These are phyloP conservation scores for Tachina fera DNA, from an alignment of 2,888 invertebrate species.

Conservation along the genomic window DNA sequence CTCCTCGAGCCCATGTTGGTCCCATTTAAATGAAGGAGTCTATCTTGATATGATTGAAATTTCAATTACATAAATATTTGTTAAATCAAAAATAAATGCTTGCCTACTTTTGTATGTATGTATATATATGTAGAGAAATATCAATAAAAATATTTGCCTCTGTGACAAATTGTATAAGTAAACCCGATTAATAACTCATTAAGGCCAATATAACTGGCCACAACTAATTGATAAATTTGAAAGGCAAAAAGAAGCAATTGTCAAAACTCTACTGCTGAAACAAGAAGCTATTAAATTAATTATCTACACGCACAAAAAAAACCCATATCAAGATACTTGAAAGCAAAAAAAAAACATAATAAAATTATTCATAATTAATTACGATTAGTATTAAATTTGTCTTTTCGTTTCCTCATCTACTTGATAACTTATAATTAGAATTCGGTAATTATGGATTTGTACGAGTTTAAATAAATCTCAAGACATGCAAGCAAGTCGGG, in stretches of 20 bases:
- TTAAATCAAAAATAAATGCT: too few species aligned
- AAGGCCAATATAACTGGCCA: neutral
- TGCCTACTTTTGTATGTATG: too few species aligned
- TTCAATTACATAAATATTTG: too few species aligned
- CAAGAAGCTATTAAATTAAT: conserved; percentile 43
- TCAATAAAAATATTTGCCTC: neutral
- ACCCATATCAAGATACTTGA: neutral
- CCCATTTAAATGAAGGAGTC: too few species aligned
- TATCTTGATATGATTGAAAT: too few species aligned
- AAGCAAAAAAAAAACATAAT: neutral
- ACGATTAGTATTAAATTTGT: neutral
- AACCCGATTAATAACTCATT: neutral
- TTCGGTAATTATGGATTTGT: conserved; percentile 32
- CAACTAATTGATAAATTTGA: conserved; percentile 37
- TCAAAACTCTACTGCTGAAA: conserved; percentile 6
- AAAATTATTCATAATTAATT: conserved; percentile 31
- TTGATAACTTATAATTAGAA: conserved; percentile 45
- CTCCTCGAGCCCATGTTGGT: too few species aligned
- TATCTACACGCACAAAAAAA: conserved; percentile 10
- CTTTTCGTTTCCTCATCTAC: neutral
- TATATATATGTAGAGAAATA: too few species aligned
- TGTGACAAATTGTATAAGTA: neutral
- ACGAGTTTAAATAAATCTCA: conserved; percentile 31
- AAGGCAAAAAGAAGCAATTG: neutral
- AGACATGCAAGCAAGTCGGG: conserved; percentile 1